A percentile compares a stretch with the other conserved stretches of the same genome.
These are phyloP conservation scores for Amblyraja radiata DNA, from an alignment of 2,797 vertebrate genomes.

Conservation along the genomic window DNA sequence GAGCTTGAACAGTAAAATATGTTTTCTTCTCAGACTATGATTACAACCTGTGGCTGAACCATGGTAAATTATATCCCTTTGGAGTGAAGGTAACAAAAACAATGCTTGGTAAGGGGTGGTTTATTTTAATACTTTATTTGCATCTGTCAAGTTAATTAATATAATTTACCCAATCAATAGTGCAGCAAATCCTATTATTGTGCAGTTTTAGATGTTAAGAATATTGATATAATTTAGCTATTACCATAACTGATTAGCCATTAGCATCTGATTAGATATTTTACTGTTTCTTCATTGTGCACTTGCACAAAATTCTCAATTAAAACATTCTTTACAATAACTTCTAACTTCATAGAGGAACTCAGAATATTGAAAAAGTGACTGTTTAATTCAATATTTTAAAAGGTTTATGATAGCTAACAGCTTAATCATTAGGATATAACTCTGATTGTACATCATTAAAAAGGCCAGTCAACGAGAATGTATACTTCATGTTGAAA, in stretches of 20 bases:
- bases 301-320: too few species aligned
- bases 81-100: not conserved
- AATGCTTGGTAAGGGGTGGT: not conserved
- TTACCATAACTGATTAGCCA: not conserved
- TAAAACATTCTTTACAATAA: not conserved
- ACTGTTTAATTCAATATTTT: not conserved
- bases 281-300: not conserved
- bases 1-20: not conserved
- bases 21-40: not conserved
- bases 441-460: not conserved
- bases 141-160: not conserved
- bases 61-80: not conserved
- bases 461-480: not conserved
- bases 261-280: not conserved
- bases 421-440: not conserved
- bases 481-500: not conserved
- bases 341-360: not conserved
- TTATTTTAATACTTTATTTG: not conserved
- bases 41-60: not conserved
- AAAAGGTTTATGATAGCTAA: not conserved
- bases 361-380: not conserved
- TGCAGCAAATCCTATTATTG: not conserved
- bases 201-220: not conserved
- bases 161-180: not conserved
- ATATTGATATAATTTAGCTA: not conserved